Base-by-base conservation (phyloP, 2,888 invertebrate genomes). In the Cephus spinipes region DNA sequence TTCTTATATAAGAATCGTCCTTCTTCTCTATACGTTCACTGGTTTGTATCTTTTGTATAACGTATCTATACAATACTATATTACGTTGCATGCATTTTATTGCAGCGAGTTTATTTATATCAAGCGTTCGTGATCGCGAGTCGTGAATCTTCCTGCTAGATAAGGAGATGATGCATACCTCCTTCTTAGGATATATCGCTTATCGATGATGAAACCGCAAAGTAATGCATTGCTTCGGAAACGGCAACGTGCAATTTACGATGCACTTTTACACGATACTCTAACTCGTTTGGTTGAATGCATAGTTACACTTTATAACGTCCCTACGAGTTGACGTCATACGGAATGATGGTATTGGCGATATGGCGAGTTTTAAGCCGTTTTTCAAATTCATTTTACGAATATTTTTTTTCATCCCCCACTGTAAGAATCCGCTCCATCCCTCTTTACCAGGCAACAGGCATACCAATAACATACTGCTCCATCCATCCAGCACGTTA, bases 61-160 rank as follows among this genome's bases (percentile, higher is more conserved):
- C 2, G 55, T 23, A 55, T 55, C 23, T 55, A 23, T 55, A 55
- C 55, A 55, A 55, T 55, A 55, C 9, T 23, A 23, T 55, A 55
- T 40, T 15, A 40, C 15, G 40, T 40, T 55, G 55, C 55, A 55
- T 55, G 55, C 55, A 23, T 55, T 55, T 55, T 23, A 33, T 23
- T 31, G 11, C 31, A 71, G 74, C 3, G 35, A 34, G 35, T 74
- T 74, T 34, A 34, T 74, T 74, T 74, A 74, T 74, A 74, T 74
- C 74, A 34, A n/a, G 74, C 74, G 34, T 33, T 74, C 78, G 81
- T 78, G 82, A 87, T 87, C 88, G 82, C 83, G 80, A 82, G 82
- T 87, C 88, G 86, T 87, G 87, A 87, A 87, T 87, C 85, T 87
- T 79, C 82, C 78, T 75, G 73, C 80, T 86, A 86, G 87, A 87